Conservation (phyloP, 2,797 vertebrate species). For the Pachyuromys duprasi region DNA sequence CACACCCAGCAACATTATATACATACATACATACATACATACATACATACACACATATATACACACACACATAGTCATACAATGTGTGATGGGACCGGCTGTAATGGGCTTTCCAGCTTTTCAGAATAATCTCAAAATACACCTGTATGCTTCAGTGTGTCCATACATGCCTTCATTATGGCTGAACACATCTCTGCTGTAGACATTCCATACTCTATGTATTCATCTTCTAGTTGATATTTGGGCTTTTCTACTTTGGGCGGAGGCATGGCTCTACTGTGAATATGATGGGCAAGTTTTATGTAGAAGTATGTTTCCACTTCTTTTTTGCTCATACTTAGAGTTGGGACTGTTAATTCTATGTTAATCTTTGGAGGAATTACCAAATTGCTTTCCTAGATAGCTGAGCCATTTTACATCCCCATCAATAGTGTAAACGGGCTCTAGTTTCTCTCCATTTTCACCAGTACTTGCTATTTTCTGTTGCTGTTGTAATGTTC, state of each 20-base stretch:
- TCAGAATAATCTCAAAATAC: neutral
- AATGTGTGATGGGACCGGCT: neutral
- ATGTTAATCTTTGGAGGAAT: neutral
- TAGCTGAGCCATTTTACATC: neutral
- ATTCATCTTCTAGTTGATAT: neutral
- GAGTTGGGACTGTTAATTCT: neutral
- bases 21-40: too few relatives aligned
- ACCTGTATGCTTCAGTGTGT: neutral
- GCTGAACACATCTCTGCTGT: neutral
- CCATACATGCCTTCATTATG: neutral
- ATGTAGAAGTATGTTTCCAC: neutral
- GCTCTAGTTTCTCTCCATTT: neutral
- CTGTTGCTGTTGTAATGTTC: neutral
- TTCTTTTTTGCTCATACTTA: neutral
- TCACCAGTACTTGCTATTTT: neutral
- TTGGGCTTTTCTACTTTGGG: neutral
- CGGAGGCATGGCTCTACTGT: neutral
- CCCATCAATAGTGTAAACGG: neutral
- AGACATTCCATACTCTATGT: neutral
- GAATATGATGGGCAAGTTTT: neutral
- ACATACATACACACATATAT: neutral
- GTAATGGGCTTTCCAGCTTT: neutral
- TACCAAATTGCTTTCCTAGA: neutral
- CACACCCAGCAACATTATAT: neutral
- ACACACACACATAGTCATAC: neutral